Evolutionary conservation across 2,888 invertebrate species (phyloP).

Genomic region (Dioctria rufipes): DNA sequence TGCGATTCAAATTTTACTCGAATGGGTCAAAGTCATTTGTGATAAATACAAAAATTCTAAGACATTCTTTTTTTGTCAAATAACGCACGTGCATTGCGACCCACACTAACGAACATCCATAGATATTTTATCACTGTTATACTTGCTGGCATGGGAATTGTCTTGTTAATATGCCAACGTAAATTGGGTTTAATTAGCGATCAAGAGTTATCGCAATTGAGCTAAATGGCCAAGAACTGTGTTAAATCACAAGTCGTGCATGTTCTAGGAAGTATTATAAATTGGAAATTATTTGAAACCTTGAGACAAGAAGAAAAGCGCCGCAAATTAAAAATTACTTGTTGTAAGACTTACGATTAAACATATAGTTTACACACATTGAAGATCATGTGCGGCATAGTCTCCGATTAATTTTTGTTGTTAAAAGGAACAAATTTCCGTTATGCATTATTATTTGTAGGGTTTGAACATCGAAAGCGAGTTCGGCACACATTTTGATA

Average conservation of each 20-base stretch:
- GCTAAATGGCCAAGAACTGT: constrained; percentile 2
- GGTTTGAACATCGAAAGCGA: no score
- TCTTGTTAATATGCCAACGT: constrained; percentile 33
- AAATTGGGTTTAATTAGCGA: constrained; percentile 46
- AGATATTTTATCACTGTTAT: constrained; percentile 16
- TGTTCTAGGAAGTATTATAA: background rate
- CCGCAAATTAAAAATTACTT: no score
- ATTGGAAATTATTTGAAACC: background rate
- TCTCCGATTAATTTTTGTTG: no score
- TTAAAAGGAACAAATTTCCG: no score
- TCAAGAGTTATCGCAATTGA: constrained; percentile 36
- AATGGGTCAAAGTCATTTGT: background rate
- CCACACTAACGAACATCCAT: background rate
- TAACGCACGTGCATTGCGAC: constrained; percentile 23
- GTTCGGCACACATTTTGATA: no score
- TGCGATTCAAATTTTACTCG: background rate
- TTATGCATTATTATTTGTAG: no score
- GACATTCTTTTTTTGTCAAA: no score
- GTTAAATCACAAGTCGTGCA: background rate
- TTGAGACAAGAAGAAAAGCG: background rate
- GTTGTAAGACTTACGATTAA: no score
- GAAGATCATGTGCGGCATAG: no score
- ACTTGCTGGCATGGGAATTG: background rate
- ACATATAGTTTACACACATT: no score
- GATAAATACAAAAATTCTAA: background rate